These are phyloP conservation scores for Cyphomyrus plagiostoma DNA, from an alignment of 2,113 vertebrate genomes.

Conservation along the genomic window DNA sequence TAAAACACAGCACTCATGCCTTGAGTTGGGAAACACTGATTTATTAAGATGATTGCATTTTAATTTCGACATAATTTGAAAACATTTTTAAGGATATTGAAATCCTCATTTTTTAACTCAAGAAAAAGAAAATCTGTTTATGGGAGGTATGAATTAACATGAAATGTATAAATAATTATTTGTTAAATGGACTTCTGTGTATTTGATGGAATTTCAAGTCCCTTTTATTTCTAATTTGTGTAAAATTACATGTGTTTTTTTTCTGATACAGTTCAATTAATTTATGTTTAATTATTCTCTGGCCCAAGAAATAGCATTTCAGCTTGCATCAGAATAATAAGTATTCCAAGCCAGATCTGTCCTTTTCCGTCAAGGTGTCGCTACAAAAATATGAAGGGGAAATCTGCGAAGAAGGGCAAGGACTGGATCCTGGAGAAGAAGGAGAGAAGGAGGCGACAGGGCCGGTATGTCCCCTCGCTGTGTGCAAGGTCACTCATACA, in stretches of 20 bases:
- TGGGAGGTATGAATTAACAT: background rate
- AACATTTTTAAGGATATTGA: background rate
- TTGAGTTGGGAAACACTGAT: background rate
- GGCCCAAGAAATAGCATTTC: background rate
- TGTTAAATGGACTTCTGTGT: background rate
- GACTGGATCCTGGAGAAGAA: conserved; percentile 82
- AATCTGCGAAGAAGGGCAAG: conserved; percentile 74
- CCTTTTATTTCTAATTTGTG: background rate
- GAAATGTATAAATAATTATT: background rate
- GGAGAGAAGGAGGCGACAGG: conserved; percentile 80
- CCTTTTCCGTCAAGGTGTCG: conserved; percentile 54
- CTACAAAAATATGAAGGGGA: conserved; percentile 64
- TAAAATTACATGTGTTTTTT: background rate
- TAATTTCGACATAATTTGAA: background rate
- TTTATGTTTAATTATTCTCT: background rate
- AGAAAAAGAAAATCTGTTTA: background rate
- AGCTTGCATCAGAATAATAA: background rate
- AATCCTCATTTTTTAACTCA: background rate
- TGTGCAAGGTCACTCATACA: background rate
- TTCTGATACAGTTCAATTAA: background rate
- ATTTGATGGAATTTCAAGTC: background rate
- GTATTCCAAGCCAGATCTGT: background rate
- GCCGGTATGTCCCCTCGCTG: conserved; percentile 60
- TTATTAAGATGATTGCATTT: background rate
- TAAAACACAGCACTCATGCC: conserved; percentile 38